phyloP scores from a whole-genome alignment of 2,888 invertebrate genomes.

The Pachliopta kotzebuea region DNA sequence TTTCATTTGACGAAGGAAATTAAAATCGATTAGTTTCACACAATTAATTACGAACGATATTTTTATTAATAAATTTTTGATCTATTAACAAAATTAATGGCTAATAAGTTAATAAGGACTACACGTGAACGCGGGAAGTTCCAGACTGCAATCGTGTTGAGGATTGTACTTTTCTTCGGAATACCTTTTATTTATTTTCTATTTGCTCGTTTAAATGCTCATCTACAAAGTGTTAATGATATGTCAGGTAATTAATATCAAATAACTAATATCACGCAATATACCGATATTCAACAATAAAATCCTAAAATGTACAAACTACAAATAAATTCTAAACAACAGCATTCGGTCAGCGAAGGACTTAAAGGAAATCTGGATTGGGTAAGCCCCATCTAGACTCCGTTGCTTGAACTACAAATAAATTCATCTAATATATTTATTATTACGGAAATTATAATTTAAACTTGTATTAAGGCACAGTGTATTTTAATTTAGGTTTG shows the following conservation, averaged over 20 bases:
- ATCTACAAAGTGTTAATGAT: slow-evolving; percentile 2
- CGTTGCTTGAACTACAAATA: neutral
- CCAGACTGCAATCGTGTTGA: slow-evolving; percentile 49
- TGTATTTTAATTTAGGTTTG: too few species aligned
- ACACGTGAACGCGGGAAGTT: slow-evolving; percentile 51
- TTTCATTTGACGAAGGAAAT: slow-evolving; percentile 62
- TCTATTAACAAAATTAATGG: slow-evolving; percentile 54
- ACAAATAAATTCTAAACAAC: neutral
- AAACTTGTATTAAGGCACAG: too few species aligned
- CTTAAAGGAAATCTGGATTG: neutral
- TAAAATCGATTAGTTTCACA: neutral
- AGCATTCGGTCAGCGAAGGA: neutral
- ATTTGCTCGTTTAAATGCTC: slow-evolving; percentile 32
- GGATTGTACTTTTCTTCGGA: slow-evolving; percentile 58
- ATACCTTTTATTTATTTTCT: slow-evolving; percentile 57
- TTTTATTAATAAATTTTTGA: slow-evolving; percentile 6
- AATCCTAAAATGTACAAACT: neutral
- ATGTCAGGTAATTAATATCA: slow-evolving; percentile 13
- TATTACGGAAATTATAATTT: too few species aligned
- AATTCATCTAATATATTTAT: too few species aligned
- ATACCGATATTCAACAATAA: neutral
- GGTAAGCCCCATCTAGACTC: neutral
- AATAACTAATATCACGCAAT: neutral
- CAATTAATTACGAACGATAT: neutral
- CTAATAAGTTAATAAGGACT: slow-evolving; percentile 72